These are phyloP conservation scores for Hylomyscus alleni DNA, from an alignment of 2,797 vertebrate genomes.

Conservation along the genomic window DNA sequence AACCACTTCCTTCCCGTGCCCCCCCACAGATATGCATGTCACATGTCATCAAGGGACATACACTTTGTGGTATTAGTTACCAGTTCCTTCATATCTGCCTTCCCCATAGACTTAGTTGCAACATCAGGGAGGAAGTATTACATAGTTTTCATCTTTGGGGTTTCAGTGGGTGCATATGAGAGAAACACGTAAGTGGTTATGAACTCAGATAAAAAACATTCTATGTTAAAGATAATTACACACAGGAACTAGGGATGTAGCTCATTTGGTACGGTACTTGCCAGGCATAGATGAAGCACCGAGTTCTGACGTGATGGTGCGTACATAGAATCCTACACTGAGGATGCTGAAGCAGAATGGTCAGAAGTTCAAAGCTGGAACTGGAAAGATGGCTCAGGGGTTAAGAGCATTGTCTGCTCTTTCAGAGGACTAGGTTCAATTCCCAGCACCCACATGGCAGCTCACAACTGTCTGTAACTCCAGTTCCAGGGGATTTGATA, in stretches of 20 bases:
- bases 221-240: neutral
- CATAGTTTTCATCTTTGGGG: neutral
- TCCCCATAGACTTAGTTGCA: neutral
- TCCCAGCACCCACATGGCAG: neutral
- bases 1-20: neutral
- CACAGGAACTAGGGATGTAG: neutral
- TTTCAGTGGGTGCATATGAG: neutral
- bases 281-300: neutral
- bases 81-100: neutral
- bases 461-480: neutral
- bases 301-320: neutral
- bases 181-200: neutral
- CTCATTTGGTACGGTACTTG: neutral
- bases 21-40: neutral
- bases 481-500: neutral
- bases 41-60: neutral
- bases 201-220: slow-evolving; percentile 4
- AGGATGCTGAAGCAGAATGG: neutral
- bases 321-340: neutral
- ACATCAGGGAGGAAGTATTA: neutral
- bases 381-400: neutral
- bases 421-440: neutral
- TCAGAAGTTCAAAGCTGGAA: neutral
- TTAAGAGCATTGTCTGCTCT: neutral
- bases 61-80: neutral